Conservation (phyloP, 2,888 invertebrate genomes). For the Ditylenchus weischeri region DNA sequence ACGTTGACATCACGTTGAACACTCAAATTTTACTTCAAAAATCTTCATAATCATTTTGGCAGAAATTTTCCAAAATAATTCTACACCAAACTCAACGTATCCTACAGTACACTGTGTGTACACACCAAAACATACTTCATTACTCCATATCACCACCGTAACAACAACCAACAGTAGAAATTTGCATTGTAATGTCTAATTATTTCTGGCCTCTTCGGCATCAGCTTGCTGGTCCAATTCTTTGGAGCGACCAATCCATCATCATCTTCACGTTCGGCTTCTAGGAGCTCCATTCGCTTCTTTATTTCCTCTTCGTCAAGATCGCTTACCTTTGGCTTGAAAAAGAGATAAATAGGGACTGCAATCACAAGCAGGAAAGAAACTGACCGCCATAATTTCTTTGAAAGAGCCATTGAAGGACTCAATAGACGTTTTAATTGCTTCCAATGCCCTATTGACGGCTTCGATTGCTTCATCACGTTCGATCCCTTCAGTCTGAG, state of each 20-base stretch:
- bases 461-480: conserved; percentile 86
- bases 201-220: conserved; percentile 37
- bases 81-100: too few relatives aligned
- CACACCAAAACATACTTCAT: too few relatives aligned
- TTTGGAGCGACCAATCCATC: conserved; percentile 55
- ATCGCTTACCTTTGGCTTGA: conserved; percentile 90
- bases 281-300: conserved; percentile 44
- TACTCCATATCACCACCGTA: background rate
- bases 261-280: conserved; percentile 49
- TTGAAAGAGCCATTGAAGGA: conserved; percentile 84
- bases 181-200: background rate
- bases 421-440: conserved; percentile 77
- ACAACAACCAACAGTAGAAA: background rate
- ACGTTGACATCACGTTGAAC: too few relatives aligned
- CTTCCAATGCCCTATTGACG: conserved; percentile 81
- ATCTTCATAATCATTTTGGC: too few relatives aligned
- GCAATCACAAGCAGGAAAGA: too few relatives aligned
- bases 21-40: too few relatives aligned
- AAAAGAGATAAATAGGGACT: background rate
- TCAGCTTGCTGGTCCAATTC: conserved; percentile 55
- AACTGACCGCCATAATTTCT: conserved; percentile 83
- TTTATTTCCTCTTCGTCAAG: conserved; percentile 84
- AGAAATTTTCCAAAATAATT: too few relatives aligned
- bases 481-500: conserved; percentile 81
- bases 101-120: too few relatives aligned